Base-by-base conservation (phyloP, 2,888 invertebrate genomes). In the Caradrina clavipalpis region DNA sequence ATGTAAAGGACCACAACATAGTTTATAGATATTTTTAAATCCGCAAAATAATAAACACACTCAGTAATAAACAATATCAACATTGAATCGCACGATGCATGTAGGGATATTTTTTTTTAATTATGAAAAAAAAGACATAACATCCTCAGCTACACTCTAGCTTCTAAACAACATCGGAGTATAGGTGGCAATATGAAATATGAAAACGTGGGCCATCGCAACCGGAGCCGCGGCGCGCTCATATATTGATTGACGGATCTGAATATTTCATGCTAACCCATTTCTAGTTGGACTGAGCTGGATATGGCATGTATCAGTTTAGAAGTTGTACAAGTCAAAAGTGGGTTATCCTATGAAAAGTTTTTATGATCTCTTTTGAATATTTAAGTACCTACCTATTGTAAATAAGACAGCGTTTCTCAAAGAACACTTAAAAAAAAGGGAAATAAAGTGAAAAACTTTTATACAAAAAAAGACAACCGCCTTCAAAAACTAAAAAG, bases 141-240 rank as follows among this genome's bases (percentile, higher is more conserved):
- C 10, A 4, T 21, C 8, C 1, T 71, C 2, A 2, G 0, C 8
- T 17, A 0, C 13, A 13, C 5, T 0, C 74, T n/a, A 45, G 61
- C 91, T 89, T 91, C 69, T 70, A 21, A 65, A 58, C 90, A 86
- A 90, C 57, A 67, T 69, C 50, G 47, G 62, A 50, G 59, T 45
- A 53, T 53, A 82, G 89, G 88, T 89, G 89, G 90, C 87, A 91
- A 92, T 91, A 92, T 91, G 90, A 91, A 92, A 92, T 90, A 93
- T 92, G 89, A 88, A 92, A 88, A 82, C 87, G 72, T 77, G 72
- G 77, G 82, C 76, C 66, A 73, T 74, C 76, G 76, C 81, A 74
- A 79, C 78, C 81, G 80, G 64, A 73, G 79, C 74, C 74, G 31
- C 73, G 71, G 77, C 76, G 55, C 72, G 71, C 77, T 72, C 91